Base-by-base conservation (phyloP, 2,797 vertebrate genomes). In the Phoebastria nigripes region DNA sequence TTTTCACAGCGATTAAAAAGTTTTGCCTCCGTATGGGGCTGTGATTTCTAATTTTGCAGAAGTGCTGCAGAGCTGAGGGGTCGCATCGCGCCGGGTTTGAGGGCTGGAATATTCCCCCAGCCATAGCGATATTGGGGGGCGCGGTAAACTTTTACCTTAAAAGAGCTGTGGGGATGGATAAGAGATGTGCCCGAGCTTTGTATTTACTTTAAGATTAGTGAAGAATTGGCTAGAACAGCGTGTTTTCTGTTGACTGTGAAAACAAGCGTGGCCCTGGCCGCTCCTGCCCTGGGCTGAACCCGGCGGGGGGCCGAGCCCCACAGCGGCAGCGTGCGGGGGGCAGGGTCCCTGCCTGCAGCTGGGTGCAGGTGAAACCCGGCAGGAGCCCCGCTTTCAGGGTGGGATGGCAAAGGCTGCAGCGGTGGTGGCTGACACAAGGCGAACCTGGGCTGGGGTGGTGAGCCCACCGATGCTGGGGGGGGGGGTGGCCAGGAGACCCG, bases 151-250 rank as follows among this genome's bases (percentile, higher is more conserved):
- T 91, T 74, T 78, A 67, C 87, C 58, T 92, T 37, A 42, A 84
- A 86, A 87, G 65, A 55, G 71, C 70, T 39, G 79, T 41, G n/a
- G 71, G 73, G 65, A 72, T 25, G 86, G 89, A 62, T 62, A 44
- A 66, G 54, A 81, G 91, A 87, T 39, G 65, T 87, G 82, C 65
- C 88, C n/a, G 0, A 26, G 69, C 51, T 82, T 29, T 3, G 5
- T 95, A 49, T 95, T 96, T 90, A 6, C 93, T 82, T 87, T 74
- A 54, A 93, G 95, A 96, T 96, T 88, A 86, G 83, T 2, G 37
- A 35, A 85, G 89, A 88, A 88, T 76, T 92, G 93, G 93, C 91
- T 41, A 39, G 91, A 92, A 90, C 89, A 88, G 63, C 0, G 9
- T 41, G 28, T 76, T 92, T 92, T 87, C 44, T 90, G 80, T 90